Percentiles rank a stretch among this genome's conserved stretches.
These are phyloP conservation scores for Thera britannica DNA, from an alignment of 2,888 invertebrate genomes.

Conservation along the genomic window DNA sequence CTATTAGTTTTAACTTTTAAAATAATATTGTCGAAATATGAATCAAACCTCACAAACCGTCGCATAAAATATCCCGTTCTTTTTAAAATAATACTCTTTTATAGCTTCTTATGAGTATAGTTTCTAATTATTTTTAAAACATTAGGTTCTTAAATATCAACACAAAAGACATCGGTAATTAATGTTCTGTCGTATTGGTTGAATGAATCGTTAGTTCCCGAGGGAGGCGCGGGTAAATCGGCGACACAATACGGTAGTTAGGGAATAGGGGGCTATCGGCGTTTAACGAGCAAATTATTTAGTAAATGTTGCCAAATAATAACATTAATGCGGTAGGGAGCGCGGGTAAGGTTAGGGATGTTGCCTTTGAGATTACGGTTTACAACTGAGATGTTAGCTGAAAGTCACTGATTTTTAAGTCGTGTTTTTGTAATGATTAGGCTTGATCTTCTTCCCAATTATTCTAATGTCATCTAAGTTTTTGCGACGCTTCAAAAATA, in stretches of 20 bases:
- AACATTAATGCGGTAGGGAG: conserved; percentile 73
- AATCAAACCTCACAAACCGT: background rate
- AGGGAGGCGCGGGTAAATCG: conserved; percentile 65
- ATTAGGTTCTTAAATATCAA: conserved; percentile 60
- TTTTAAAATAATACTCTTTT: too few relatives aligned
- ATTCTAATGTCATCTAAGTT: too few relatives aligned
- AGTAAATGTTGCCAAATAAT: conserved; percentile 85
- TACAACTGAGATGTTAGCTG: conserved; percentile 7
- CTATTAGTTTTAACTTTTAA: too few relatives aligned
- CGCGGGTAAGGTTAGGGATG: conserved; percentile 15
- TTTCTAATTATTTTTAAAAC: conserved; percentile 1
- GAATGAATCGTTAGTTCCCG: conserved; percentile 71
- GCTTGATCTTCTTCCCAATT: too few relatives aligned
- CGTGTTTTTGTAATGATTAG: background rate
- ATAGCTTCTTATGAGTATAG: background rate
- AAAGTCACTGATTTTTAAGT: background rate
- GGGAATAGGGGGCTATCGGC: conserved; percentile 70
- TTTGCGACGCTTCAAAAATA: too few relatives aligned
- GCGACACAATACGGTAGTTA: conserved; percentile 80
- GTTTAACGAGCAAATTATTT: conserved; percentile 84
- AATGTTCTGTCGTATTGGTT: conserved; percentile 75
- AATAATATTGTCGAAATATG: too few relatives aligned
- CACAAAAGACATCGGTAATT: conserved; percentile 77
- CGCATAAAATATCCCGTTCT: too few relatives aligned
- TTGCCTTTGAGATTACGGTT: conserved; percentile 20